These are phyloP conservation scores for Drosophila prostipennis DNA, from an alignment of 2,888 invertebrate genomes.

Conservation along the genomic window DNA sequence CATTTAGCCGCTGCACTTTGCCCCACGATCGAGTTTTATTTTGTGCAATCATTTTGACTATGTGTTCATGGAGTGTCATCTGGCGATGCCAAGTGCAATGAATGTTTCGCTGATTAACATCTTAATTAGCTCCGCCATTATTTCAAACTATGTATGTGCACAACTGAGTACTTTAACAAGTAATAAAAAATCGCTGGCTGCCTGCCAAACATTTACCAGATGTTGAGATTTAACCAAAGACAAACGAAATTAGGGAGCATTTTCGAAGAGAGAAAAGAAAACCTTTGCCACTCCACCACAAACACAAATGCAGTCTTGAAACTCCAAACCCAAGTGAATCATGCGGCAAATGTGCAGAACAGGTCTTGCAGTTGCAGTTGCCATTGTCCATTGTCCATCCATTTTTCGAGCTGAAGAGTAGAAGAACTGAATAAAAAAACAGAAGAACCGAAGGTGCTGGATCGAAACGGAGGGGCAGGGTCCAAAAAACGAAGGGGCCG, in stretches of 20 bases:
- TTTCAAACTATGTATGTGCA: slow-evolving; percentile 23
- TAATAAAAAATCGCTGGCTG: slow-evolving; percentile 26
- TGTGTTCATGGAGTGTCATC: slow-evolving; percentile 37
- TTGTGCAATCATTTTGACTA: slow-evolving; percentile 29
- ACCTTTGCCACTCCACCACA: slow-evolving; percentile 8
- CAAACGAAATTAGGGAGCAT: slow-evolving; percentile 18
- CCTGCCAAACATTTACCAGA: slow-evolving; percentile 17
- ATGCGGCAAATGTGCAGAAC: slow-evolving; percentile 71
- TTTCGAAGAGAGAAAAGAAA: neutral
- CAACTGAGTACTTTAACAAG: too few relatives aligned
- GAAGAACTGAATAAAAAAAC: slow-evolving; percentile 1
- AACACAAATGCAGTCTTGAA: slow-evolving; percentile 24
- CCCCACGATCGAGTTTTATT: slow-evolving; percentile 30
- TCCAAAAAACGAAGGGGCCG: slow-evolving; percentile 4
- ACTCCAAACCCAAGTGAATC: slow-evolving; percentile 60
- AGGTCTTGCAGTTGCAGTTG: slow-evolving; percentile 41
- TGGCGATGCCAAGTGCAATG: slow-evolving; percentile 39
- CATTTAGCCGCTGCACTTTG: slow-evolving; percentile 24
- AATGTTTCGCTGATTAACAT: slow-evolving; percentile 47
- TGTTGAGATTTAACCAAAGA: slow-evolving; percentile 8
- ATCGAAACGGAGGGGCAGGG: slow-evolving; percentile 10
- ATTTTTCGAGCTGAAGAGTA: slow-evolving; percentile 32
- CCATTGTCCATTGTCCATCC: slow-evolving; percentile 40
- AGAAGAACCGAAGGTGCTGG: slow-evolving; percentile 31
- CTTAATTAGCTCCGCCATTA: slow-evolving; percentile 49